phyloP scores from a whole-genome alignment of 64 coral and sea anemone genomes.

The Montipora cactus region DNA sequence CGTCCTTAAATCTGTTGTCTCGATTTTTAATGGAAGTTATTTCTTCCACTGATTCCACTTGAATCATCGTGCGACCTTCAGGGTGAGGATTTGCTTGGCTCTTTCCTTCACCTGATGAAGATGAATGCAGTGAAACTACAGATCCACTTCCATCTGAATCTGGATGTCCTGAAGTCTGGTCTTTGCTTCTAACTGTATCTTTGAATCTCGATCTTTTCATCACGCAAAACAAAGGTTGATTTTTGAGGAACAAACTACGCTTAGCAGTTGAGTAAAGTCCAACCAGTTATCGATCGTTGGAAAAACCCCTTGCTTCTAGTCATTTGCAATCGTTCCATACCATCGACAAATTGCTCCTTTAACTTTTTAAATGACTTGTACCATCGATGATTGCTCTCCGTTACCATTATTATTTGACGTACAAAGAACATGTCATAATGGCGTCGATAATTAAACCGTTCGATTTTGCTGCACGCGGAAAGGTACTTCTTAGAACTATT shows the following conservation, averaged over 20 bases:
- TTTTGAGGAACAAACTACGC: not conserved
- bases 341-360: not conserved
- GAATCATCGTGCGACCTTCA: not conserved
- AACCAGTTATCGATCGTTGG: not conserved
- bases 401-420: not conserved
- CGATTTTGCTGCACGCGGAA: not conserved
- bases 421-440: not conserved
- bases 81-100: not conserved
- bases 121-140: slow-evolving; percentile 28
- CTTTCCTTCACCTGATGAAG: slow-evolving; percentile 33
- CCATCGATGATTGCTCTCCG: not conserved
- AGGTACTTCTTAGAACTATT: no score
- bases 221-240: not conserved
- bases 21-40: not conserved
- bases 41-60: slow-evolving; percentile 4
- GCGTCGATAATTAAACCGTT: slow-evolving; percentile 28
- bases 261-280: not conserved
- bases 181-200: not conserved
- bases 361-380: no score
- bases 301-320: not conserved
- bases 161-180: not conserved
- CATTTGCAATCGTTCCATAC: not conserved
- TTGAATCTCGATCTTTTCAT: slow-evolving; percentile 3
- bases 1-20: not conserved
- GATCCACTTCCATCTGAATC: slow-evolving; percentile 50